A percentile compares a stretch with the other conserved stretches of the same genome.
phyloP scores from a whole-genome alignment of 2,888 invertebrate species.

The Ochlodes sylvanus region DNA sequence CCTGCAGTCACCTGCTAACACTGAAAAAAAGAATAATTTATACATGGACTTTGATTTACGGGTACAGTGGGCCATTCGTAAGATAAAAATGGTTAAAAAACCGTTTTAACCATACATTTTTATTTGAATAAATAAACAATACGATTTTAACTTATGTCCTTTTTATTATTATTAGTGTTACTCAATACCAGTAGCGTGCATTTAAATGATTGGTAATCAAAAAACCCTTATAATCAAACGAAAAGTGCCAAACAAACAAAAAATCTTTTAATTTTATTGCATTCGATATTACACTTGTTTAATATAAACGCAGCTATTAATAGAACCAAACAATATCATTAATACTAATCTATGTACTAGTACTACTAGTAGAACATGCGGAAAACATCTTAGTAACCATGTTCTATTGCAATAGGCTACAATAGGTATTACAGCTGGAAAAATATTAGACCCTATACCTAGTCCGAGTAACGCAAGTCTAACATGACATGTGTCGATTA shows the following conservation, averaged over 20 bases:
- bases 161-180: too few relatives aligned
- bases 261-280: too few relatives aligned
- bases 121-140: too few relatives aligned
- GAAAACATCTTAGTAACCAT: slow-evolving; percentile 25
- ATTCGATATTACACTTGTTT: too few relatives aligned
- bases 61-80: background rate
- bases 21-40: background rate
- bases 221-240: too few relatives aligned
- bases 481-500: slow-evolving; percentile 29
- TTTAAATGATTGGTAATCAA: too few relatives aligned
- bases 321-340: slow-evolving; percentile 1
- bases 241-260: too few relatives aligned
- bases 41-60: background rate
- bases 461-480: slow-evolving; percentile 6
- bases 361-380: background rate
- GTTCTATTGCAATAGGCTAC: background rate
- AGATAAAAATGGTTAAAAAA: too few relatives aligned
- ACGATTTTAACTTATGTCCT: too few relatives aligned
- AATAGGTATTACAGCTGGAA: slow-evolving; percentile 11
- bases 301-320: background rate
- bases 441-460: slow-evolving; percentile 12
- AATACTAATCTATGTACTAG: background rate
- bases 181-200: too few relatives aligned
- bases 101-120: too few relatives aligned
- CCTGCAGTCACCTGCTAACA: background rate